Base-by-base conservation (phyloP, 2,888 invertebrate species). In the Drosophila algonquin region DNA sequence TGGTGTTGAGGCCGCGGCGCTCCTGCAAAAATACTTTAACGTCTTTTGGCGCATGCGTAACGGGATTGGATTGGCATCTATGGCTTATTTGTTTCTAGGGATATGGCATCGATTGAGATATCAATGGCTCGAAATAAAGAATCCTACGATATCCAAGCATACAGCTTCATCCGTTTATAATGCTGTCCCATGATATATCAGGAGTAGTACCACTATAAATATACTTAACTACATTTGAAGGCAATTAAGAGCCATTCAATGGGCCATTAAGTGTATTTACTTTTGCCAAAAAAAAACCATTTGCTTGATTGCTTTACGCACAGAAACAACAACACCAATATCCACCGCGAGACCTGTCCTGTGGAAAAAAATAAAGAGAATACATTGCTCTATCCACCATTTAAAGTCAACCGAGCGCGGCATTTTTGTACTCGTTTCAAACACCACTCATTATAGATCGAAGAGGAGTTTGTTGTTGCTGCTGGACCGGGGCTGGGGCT, bases 321-420 rank as follows among this genome's bases (percentile, higher is more conserved):
- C 52, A 72, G 44, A 30, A 30, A 30, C 32, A 59, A 55, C 54
- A 56, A 48, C 56, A 32, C 10, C 50, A 46, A 46, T 2, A 30
- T 7, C 21, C n/a, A 10, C n/a, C 12, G 2, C 7, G 30, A 9
- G 16, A 57, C 56, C 27, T 57, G 30, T 32, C 21, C 21, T 21
- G 54, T 60, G 44, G 62, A 52, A 24, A 12, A 46, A 46, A 50
- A 50, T 53, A 67, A 32, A 24, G 44, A 45, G 69, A 63, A 72
- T 67, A 60, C 24, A 24, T 24, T 24, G 5, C 77, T 77, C 78
- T 69, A 88, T 88, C 83, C 84, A 88, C 86, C 89, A 86, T 86
- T 86, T 72, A 79, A 77, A 88, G 74, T 80, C 87, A 86, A 79
- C 89, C 79, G 80, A 87, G 77, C 86, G 86, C 79, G 80, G 83